Conservation (phyloP, 2,797 vertebrate species). For the Takifugu rubripes region DNA sequence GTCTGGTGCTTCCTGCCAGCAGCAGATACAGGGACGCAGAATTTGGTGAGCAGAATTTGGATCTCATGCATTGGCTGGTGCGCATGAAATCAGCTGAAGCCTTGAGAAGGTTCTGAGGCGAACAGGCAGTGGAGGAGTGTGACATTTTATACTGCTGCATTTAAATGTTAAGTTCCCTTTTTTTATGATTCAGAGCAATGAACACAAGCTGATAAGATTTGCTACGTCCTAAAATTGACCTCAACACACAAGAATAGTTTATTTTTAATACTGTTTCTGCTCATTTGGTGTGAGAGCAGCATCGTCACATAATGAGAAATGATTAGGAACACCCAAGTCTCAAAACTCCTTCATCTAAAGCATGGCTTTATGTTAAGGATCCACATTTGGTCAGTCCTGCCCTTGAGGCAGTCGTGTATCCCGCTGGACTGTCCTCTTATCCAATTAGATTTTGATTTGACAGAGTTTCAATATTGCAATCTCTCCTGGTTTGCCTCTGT, state of each 20-base stretch:
- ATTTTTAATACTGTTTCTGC: too few species aligned
- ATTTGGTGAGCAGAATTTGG: constrained; percentile 24
- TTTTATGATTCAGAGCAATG: constrained; percentile 60
- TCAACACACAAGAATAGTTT: background rate
- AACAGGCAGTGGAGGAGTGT: constrained; percentile 34
- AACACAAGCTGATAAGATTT: constrained; percentile 21
- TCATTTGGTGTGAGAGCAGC: too few species aligned
- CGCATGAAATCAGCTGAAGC: constrained; percentile 28
- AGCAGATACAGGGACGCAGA: constrained; percentile 25
- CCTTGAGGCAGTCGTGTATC: constrained; percentile 13
- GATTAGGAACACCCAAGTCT: background rate
- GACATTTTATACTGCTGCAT: constrained; percentile 48
- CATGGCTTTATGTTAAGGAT: background rate
- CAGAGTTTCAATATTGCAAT: constrained; percentile 26
- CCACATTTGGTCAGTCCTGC: constrained; percentile 5
- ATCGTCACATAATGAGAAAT: too few species aligned
- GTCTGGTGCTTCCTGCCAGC: constrained; percentile 23
- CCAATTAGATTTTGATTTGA: constrained; percentile 35
- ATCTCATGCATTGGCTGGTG: constrained; percentile 25
- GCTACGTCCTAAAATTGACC: background rate
- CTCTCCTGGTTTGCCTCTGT: constrained; percentile 33
- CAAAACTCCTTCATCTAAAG: constrained; percentile 1
- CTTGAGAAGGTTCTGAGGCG: constrained; percentile 16
- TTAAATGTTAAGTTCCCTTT: constrained; percentile 26
- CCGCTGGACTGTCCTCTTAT: constrained; percentile 17